Percentiles rank a stretch among this genome's conserved stretches.
These are phyloP conservation scores for Conomelus anceps DNA, from an alignment of 2,888 invertebrate species.

Conservation along the genomic window DNA sequence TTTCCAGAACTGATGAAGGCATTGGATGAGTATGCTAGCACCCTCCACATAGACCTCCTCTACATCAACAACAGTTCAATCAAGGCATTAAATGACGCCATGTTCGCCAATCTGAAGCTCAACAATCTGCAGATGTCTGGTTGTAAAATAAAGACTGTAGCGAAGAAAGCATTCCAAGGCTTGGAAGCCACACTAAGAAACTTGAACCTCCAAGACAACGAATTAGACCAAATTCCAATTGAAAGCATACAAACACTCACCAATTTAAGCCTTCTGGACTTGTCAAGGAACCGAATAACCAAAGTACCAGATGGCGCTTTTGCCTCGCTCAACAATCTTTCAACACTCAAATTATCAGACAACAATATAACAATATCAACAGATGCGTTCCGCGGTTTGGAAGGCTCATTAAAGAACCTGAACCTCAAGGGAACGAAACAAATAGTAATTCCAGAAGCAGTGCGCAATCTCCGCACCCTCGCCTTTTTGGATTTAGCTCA, in stretches of 20 bases:
- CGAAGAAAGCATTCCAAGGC: constrained; percentile 69
- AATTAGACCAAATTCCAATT: constrained; percentile 69
- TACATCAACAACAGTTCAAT: constrained; percentile 85
- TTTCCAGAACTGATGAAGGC: constrained; percentile 67
- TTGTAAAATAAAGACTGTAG: constrained; percentile 65
- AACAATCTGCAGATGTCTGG: constrained; percentile 80
- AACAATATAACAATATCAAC: constrained; percentile 71
- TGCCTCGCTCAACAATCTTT: constrained; percentile 59
- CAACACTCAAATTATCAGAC: constrained; percentile 78
- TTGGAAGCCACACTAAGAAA: constrained; percentile 75
- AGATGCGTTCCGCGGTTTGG: constrained; percentile 70
- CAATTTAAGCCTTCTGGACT: constrained; percentile 70
- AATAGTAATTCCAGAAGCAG: constrained; percentile 69
- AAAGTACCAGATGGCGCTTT: constrained; percentile 70
- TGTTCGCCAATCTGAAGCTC: constrained; percentile 62
- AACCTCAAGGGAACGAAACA: constrained; percentile 83
- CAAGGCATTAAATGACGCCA: constrained; percentile 56
- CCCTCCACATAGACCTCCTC: constrained; percentile 68
- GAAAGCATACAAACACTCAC: constrained; percentile 59
- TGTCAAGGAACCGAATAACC: constrained; percentile 73
- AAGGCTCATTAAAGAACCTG: constrained; percentile 74
- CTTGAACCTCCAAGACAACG: constrained; percentile 74
- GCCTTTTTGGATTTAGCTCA: constrained; percentile 86
- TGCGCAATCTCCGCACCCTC: constrained; percentile 66
- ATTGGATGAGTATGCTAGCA: constrained; percentile 60